Percentiles rank a stretch among this genome's conserved stretches.
Conservation (phyloP, 2,113 vertebrate genomes). For the Pristiophorus japonicus region DNA sequence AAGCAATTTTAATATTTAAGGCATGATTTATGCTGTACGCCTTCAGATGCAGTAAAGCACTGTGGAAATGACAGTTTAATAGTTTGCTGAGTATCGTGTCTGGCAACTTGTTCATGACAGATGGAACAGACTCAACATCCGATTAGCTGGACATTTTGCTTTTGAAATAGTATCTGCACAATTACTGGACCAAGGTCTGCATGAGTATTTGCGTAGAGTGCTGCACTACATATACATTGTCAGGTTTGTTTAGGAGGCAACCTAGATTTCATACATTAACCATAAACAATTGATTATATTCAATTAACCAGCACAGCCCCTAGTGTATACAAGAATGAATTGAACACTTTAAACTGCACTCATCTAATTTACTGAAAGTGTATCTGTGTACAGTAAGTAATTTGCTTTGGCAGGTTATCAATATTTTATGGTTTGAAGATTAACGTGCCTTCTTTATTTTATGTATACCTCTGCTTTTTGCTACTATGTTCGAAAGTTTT, state of each 20-base stretch:
- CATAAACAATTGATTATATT: slow-evolving; percentile 32
- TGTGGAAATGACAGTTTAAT: background rate
- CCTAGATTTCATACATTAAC: background rate
- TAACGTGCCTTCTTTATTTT: background rate
- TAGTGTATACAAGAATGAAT: background rate
- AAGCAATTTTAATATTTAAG: background rate
- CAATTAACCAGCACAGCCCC: slow-evolving; percentile 21
- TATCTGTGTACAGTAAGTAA: slow-evolving; percentile 20
- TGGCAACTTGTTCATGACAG: background rate
- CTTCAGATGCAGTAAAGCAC: background rate
- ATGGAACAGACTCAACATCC: background rate
- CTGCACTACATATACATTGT: background rate
- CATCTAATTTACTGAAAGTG: background rate
- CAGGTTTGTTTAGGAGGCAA: background rate
- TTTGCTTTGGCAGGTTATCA: background rate
- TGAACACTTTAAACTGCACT: slow-evolving; percentile 9
- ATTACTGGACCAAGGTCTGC: background rate
- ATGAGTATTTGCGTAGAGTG: background rate
- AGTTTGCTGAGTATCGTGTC: background rate
- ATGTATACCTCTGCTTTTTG: background rate
- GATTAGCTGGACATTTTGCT: background rate
- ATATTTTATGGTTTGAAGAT: slow-evolving; percentile 30
- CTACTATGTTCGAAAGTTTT: background rate
- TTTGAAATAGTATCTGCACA: background rate
- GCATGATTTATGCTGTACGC: background rate